Conservation (phyloP, 35 echinoderm and acorn worm species). For the Holothuria glaberrima region DNA sequence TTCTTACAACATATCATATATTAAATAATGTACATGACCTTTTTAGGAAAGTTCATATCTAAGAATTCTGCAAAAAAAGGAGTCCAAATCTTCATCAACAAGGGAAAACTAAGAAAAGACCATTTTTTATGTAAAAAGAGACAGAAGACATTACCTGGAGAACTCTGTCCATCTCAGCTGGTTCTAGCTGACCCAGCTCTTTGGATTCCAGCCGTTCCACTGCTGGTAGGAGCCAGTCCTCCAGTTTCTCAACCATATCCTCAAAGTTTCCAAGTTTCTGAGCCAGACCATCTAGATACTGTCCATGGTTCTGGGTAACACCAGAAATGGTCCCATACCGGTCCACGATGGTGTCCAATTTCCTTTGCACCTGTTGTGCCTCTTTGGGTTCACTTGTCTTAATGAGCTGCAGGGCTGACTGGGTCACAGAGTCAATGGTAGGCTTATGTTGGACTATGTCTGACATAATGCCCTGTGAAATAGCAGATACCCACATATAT, state of each 20-base stretch:
- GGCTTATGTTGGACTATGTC: conserved; percentile 96
- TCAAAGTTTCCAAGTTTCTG: conserved; percentile 82
- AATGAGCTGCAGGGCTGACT: conserved; percentile 67
- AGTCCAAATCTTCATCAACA: too few relatives aligned
- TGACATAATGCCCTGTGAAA: conserved; percentile 69
- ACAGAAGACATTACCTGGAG: conserved; percentile 35
- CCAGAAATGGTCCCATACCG: conserved; percentile 61
- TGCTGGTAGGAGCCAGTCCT: conserved; percentile 92
- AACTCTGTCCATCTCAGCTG: conserved; percentile 71
- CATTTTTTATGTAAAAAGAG: too few relatives aligned
- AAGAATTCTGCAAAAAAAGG: too few relatives aligned
- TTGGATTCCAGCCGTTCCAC: conserved; percentile 83
- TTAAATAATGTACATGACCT: too few relatives aligned
- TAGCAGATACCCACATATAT: background rate
- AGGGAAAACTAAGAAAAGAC: too few relatives aligned
- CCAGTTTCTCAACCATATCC: conserved; percentile 88
- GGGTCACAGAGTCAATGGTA: conserved; percentile 72
- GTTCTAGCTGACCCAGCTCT: conserved; percentile 69
- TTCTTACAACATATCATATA: too few relatives aligned
- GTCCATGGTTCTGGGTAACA: conserved; percentile 65
- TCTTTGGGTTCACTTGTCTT: conserved; percentile 83
- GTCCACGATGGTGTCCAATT: conserved; percentile 74
- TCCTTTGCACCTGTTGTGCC: conserved; percentile 77
- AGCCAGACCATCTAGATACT: conserved; percentile 69
- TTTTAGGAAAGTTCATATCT: too few relatives aligned